These are phyloP conservation scores for Lagothrix lagotricha DNA, from an alignment of 2,797 vertebrate genomes.

Conservation along the genomic window DNA sequence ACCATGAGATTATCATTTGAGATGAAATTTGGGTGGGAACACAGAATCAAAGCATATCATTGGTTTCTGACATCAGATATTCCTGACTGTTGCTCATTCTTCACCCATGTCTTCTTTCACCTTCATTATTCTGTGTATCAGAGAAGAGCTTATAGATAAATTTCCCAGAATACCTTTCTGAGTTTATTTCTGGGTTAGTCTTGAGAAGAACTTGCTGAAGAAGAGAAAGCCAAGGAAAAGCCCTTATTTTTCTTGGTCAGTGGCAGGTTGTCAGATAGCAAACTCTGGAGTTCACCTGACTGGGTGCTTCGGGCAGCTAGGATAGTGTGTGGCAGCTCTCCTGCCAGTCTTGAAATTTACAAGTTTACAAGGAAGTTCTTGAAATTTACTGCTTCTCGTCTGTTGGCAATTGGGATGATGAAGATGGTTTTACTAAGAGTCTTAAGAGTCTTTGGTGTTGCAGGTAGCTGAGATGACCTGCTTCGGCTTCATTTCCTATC, in stretches of 20 bases:
- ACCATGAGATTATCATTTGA: neutral
- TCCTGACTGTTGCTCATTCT: neutral
- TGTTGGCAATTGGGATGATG: neutral
- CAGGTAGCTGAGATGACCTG: neutral
- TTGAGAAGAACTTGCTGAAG: neutral
- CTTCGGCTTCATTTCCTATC: neutral
- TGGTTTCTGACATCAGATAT: neutral
- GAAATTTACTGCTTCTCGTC: neutral
- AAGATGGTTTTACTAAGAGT: neutral
- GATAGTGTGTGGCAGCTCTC: neutral
- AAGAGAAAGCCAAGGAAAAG: neutral
- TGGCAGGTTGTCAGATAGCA: neutral
- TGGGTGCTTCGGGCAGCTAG: neutral
- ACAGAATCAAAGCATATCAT: neutral
- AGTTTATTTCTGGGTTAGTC: neutral
- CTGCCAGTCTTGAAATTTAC: neutral
- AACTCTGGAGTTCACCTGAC: neutral
- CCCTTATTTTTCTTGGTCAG: neutral
- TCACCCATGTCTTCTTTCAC: neutral
- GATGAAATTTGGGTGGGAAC: neutral
- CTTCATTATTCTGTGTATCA: neutral
- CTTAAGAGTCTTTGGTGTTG: neutral
- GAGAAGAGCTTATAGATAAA: neutral
- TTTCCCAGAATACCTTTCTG: neutral
- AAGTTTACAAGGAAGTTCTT: neutral